Conservation (phyloP, 53 echinoderm and acorn worm species). For the Zoroaster sp. region DNA sequence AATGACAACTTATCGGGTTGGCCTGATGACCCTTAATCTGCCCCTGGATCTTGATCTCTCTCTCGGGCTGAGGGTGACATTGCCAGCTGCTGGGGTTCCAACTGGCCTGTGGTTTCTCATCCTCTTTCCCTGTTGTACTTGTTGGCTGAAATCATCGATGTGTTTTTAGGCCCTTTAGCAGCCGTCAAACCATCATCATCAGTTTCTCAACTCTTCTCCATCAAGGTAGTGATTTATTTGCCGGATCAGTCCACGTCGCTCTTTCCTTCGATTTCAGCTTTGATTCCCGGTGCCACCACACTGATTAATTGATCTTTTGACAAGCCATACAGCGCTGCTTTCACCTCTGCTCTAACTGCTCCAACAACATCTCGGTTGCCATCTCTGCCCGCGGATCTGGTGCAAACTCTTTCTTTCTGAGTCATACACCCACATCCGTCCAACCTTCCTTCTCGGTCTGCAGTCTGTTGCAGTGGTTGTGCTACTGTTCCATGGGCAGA, state of each 20-base stretch:
- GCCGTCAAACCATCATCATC: neutral
- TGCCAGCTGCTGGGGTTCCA: neutral
- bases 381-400: neutral
- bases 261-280: neutral
- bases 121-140: too few species aligned
- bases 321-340: neutral
- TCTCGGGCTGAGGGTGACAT: neutral
- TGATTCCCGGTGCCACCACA: neutral
- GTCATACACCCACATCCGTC: neutral
- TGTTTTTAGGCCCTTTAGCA: neutral
- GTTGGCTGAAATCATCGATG: too few species aligned
- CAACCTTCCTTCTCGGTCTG: neutral
- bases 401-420: neutral
- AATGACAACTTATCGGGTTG: conserved; percentile 6
- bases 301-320: neutral
- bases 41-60: conserved; percentile 11
- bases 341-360: neutral
- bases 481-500: neutral
- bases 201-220: conserved; percentile 3
- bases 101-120: too few species aligned
- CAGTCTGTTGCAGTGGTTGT: neutral
- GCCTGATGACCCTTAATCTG: conserved; percentile 31
- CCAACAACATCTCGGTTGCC: neutral
- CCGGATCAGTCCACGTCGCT: neutral
- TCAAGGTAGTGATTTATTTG: neutral